phyloP scores from a whole-genome alignment of 92 coral and sea anemone species.

The Epizoanthus illoricatus region DNA sequence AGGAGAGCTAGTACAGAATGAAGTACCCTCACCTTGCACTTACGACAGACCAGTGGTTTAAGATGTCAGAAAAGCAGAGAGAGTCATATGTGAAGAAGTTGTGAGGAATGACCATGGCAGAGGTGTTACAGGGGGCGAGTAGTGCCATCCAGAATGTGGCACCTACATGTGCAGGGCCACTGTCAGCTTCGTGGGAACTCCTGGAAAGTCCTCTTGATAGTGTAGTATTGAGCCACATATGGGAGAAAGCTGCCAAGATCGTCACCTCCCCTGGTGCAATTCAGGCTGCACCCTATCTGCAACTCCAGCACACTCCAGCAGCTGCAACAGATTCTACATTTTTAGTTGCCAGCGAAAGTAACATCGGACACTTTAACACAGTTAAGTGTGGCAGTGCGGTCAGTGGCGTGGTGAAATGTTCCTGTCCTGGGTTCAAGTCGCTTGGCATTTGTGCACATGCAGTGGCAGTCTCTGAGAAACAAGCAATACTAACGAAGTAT shows the following conservation, averaged over 20 bases:
- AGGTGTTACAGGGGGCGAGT: conserved; percentile 9
- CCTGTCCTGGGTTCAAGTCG: conserved; percentile 57
- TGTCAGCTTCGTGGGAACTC: conserved; percentile 48
- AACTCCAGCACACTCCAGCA: not conserved
- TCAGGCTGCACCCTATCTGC: conserved; percentile 49
- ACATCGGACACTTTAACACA: conserved; percentile 40
- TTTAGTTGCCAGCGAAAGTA: conserved; percentile 52
- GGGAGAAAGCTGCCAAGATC: conserved; percentile 49
- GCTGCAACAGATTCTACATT: conserved; percentile 29
- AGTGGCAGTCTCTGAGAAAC: conserved; percentile 56
- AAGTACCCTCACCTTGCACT: conserved; percentile 46
- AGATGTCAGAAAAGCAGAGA: conserved; percentile 53
- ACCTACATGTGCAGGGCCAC: not conserved
- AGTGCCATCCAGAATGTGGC: not conserved
- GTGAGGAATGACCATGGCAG: conserved; percentile 48
- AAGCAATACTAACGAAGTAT: too few species aligned
- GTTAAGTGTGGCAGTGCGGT: conserved; percentile 37
- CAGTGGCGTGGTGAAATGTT: conserved; percentile 46
- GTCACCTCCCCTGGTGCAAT: conserved; percentile 44
- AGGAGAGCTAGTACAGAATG: conserved; percentile 56
- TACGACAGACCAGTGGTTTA: conserved; percentile 53
- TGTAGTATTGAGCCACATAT: conserved; percentile 45
- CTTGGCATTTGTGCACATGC: conserved; percentile 53
- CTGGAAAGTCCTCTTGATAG: conserved; percentile 51
- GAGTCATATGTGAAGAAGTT: conserved; percentile 46